Percentiles rank a stretch among this genome's conserved stretches.
These are phyloP conservation scores for Hippocampus zosterae DNA, from an alignment of 2,113 vertebrate species.

Conservation along the genomic window DNA sequence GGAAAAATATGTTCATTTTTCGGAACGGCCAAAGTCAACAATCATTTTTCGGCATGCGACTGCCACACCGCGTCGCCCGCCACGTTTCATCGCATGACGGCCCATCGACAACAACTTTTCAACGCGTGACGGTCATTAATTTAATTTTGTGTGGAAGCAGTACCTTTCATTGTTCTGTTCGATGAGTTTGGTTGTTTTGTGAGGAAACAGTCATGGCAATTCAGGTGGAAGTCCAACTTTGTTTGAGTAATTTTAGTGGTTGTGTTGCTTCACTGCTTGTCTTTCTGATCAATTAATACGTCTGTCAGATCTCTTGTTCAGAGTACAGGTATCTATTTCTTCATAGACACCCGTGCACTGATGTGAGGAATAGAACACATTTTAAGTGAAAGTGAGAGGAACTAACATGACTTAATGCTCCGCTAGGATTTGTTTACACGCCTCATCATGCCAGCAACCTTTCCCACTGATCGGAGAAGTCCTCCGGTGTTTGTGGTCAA, in stretches of 20 bases:
- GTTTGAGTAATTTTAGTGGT: background rate
- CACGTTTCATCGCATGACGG: no score
- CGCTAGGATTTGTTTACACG: background rate
- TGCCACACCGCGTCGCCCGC: no score
- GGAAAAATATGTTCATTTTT: no score
- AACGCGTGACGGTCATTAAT: no score
- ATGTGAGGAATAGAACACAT: background rate
- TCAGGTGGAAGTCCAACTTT: background rate
- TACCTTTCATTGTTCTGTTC: background rate
- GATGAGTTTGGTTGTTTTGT: background rate
- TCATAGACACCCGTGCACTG: background rate
- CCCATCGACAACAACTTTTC: no score
- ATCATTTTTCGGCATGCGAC: no score
- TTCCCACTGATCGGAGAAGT: constrained; percentile 7
- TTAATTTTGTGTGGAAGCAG: no score
- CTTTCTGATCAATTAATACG: background rate
- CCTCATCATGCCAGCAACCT: background rate
- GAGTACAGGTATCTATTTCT: background rate
- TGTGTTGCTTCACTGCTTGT: no score
- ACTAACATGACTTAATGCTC: background rate
- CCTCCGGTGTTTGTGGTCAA: constrained; percentile 17
- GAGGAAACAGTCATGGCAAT: no score
- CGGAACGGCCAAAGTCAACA: no score
- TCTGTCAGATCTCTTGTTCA: background rate
- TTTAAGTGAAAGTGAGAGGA: background rate